phyloP scores from a whole-genome alignment of 2,797 vertebrate species.

The Danio kyathit region DNA sequence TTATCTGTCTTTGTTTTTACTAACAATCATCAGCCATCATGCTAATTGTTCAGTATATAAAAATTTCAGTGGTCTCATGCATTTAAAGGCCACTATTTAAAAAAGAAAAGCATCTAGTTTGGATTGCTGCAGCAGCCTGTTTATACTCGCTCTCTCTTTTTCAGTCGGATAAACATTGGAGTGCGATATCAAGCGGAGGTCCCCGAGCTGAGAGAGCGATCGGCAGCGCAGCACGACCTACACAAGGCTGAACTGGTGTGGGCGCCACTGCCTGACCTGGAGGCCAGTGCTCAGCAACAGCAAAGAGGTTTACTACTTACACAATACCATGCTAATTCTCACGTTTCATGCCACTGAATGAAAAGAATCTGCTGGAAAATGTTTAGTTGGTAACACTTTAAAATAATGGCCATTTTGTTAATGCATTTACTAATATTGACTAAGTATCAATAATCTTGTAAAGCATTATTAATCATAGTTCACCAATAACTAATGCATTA shows the following conservation, averaged over 20 bases:
- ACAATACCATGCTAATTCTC: constrained; percentile 12
- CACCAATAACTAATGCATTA: no score
- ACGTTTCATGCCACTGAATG: background rate
- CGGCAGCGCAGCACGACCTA: constrained; percentile 83
- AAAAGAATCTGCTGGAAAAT: background rate
- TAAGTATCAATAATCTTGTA: no score
- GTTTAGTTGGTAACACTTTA: no score
- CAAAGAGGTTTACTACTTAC: constrained; percentile 79
- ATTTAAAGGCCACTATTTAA: background rate
- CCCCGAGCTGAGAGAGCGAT: constrained; percentile 84
- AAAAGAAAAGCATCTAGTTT: background rate
- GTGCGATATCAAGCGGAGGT: constrained; percentile 95
- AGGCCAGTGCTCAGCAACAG: constrained; percentile 80
- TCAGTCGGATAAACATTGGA: constrained; percentile 97
- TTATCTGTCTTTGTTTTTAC: background rate
- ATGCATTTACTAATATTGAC: no score
- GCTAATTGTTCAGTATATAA: background rate
- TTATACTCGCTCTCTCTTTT: constrained; percentile 6
- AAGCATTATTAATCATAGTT: no score
- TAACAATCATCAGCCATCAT: background rate
- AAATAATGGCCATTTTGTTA: no score
- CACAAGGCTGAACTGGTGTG: constrained; percentile 91
- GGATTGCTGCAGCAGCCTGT: background rate
- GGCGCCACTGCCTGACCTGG: constrained; percentile 82
- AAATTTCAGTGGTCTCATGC: background rate